These are phyloP conservation scores for Rhodophaea formosa DNA, from an alignment of 2,888 invertebrate species.

Conservation along the genomic window DNA sequence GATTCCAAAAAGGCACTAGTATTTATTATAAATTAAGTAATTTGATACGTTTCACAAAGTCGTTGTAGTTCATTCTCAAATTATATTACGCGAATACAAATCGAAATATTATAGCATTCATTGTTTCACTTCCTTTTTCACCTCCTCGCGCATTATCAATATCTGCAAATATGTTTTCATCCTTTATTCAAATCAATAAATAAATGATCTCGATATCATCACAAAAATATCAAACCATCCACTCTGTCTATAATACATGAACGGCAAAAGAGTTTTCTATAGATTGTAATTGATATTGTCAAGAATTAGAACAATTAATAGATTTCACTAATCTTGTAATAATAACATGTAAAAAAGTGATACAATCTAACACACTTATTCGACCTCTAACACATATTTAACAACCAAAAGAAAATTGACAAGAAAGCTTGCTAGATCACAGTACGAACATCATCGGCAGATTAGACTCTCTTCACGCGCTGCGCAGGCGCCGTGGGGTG, in stretches of 20 bases:
- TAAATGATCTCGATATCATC: no score
- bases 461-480: conserved; percentile 79
- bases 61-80: conserved; percentile 43
- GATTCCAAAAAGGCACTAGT: conserved; percentile 67
- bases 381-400: neutral
- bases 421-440: conserved; percentile 27
- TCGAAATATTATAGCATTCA: neutral
- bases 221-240: neutral
- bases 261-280: neutral
- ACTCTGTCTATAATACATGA: neutral
- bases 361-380: conserved; percentile 1
- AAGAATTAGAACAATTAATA: neutral
- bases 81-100: conserved; percentile 2
- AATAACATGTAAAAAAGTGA: conserved; percentile 9
- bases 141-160: neutral
- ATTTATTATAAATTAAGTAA: conserved; percentile 41
- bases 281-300: neutral
- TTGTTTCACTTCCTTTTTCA: neutral
- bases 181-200: no score
- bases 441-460: conserved; percentile 69
- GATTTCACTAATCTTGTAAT: neutral
- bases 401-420: conserved; percentile 21
- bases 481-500: conserved; percentile 89
- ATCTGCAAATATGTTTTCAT: no score
- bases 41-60: conserved; percentile 50